Conservation (phyloP, 2,888 invertebrate species). For the Trissoscelio sp. region DNA sequence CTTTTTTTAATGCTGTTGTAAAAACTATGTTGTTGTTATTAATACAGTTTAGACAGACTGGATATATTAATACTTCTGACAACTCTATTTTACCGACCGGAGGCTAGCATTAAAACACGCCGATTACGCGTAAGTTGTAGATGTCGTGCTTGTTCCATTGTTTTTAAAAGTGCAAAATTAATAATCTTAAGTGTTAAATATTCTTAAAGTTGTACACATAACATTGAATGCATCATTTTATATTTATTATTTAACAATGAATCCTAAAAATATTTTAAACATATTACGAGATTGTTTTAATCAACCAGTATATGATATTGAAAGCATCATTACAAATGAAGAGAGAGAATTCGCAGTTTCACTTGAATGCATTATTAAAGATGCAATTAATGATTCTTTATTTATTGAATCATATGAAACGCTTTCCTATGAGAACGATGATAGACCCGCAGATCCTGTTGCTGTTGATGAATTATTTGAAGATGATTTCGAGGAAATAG, state of each 20-base stretch:
- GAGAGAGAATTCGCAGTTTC: slow-evolving; percentile 6
- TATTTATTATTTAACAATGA: not conserved
- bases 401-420: slow-evolving; percentile 25
- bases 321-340: slow-evolving; percentile 16
- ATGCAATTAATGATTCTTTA: slow-evolving; percentile 21
- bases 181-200: no score
- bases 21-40: no score
- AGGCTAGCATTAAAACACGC: no score
- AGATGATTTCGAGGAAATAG: slow-evolving; percentile 17
- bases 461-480: slow-evolving; percentile 18
- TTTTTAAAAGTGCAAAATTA: no score
- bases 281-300: slow-evolving; percentile 16
- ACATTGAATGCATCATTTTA: not conserved
- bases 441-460: slow-evolving; percentile 1
- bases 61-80: no score
- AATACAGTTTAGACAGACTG: no score
- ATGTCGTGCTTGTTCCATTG: no score
- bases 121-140: no score
- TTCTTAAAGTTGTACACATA: no score
- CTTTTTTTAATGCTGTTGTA: no score
- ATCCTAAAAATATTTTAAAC: slow-evolving; percentile 24
- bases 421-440: not conserved
- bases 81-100: no score
- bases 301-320: slow-evolving; percentile 2
- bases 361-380: slow-evolving; percentile 11